These are phyloP conservation scores for Trachythela sp. DNA, from an alignment of 64 coral and sea anemone species.

Conservation along the genomic window DNA sequence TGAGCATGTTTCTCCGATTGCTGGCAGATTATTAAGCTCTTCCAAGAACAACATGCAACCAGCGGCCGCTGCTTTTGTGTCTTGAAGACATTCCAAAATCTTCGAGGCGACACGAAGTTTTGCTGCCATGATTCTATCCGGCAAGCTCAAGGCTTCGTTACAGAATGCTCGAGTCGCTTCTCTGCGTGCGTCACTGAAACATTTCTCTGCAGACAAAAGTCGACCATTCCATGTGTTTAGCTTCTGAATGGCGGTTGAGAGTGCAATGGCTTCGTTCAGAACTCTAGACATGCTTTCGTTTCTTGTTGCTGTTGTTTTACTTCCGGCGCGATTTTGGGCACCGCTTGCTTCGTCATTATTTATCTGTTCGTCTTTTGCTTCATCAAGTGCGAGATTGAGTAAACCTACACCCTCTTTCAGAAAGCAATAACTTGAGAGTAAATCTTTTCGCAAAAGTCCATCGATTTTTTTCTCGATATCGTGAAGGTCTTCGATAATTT, in stretches of 20 bases:
- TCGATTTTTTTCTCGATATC: slow-evolving; percentile 27
- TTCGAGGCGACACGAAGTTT: background rate
- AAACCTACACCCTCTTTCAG: background rate
- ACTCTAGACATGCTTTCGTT: too few species aligned
- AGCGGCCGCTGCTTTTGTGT: background rate
- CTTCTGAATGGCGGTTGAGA: background rate
- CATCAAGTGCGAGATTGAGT: background rate
- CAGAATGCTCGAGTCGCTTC: slow-evolving; percentile 33
- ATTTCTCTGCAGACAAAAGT: slow-evolving; percentile 11
- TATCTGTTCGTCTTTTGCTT: background rate
- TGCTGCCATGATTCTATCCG: slow-evolving; percentile 36
- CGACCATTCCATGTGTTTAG: background rate
- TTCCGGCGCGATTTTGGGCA: too few species aligned
- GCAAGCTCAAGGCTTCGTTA: background rate
- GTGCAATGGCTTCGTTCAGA: background rate
- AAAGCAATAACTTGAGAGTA: background rate
- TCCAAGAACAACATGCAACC: background rate
- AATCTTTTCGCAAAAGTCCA: slow-evolving; percentile 24
- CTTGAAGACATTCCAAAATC: background rate
- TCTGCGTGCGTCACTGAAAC: slow-evolving; percentile 20
- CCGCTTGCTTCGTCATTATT: background rate
- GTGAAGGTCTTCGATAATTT: slow-evolving; percentile 36
- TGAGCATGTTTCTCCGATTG: background rate
- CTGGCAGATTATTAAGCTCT: background rate
- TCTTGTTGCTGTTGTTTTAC: background rate